phyloP scores from a whole-genome alignment of 92 coral and sea anemone species.

The Umimayanthus chanpuru region DNA sequence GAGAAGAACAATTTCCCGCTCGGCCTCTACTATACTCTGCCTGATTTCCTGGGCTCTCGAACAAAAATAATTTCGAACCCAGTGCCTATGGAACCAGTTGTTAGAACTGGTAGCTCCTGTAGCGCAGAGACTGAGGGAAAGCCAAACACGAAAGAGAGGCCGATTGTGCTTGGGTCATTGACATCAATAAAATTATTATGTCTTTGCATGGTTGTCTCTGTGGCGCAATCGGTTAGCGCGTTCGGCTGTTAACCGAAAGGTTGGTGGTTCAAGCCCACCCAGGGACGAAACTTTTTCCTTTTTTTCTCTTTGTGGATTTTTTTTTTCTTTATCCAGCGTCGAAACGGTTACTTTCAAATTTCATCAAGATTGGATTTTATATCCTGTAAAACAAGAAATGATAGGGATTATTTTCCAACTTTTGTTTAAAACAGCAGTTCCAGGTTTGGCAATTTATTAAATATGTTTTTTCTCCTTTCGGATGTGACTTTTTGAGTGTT shows the following conservation, averaged over 20 bases:
- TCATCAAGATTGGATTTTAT: background rate
- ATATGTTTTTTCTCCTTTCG: too few species aligned
- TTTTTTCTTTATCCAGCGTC: background rate
- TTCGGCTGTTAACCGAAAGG: conserved; percentile 77
- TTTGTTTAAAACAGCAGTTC: too few species aligned
- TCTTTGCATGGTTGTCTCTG: background rate
- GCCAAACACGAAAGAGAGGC: conserved; percentile 12
- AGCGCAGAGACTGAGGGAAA: background rate
- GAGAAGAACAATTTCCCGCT: too few species aligned
- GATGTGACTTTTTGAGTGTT: too few species aligned
- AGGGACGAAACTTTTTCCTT: conserved; percentile 38
- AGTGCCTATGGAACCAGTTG: background rate
- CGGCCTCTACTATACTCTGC: too few species aligned
- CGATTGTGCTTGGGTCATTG: background rate
- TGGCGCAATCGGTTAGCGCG: conserved; percentile 85
- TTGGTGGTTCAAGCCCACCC: conserved; percentile 75
- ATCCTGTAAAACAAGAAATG: background rate
- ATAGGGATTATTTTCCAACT: too few species aligned
- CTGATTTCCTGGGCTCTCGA: too few species aligned
- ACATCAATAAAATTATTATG: background rate
- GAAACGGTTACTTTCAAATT: too few species aligned
- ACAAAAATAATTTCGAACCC: too few species aligned
- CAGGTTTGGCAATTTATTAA: too few species aligned
- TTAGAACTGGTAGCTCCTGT: background rate
- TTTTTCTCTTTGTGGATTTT: background rate